Conservation (phyloP, 2,888 invertebrate species). For the Dolomedes plantarius region DNA sequence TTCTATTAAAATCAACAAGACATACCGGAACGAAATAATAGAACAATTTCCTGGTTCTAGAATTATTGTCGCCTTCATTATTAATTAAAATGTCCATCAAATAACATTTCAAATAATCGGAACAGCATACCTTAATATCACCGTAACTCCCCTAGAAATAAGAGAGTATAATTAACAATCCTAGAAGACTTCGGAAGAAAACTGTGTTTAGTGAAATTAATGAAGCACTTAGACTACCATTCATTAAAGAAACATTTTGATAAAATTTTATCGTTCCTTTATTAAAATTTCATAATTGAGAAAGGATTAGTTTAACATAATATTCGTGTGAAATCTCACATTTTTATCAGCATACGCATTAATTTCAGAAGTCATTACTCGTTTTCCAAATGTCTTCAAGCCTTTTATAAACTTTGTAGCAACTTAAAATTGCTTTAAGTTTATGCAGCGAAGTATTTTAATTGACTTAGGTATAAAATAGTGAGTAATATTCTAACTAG, state of each 20-base stretch:
- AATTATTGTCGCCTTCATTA: background rate
- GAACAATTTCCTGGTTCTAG: background rate
- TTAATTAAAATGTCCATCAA: constrained; percentile 6
- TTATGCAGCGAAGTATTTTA: too few species aligned
- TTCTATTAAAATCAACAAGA: too few species aligned
- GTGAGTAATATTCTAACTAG: too few species aligned
- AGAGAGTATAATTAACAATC: background rate
- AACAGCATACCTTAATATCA: background rate
- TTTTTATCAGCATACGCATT: too few species aligned
- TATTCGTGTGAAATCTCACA: too few species aligned
- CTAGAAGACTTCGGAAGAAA: background rate
- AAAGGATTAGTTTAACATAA: background rate
- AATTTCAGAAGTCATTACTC: too few species aligned
- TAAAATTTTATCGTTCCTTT: background rate
- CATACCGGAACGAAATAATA: background rate
- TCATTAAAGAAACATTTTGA: background rate
- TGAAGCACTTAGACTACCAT: background rate
- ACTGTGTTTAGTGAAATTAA: background rate
- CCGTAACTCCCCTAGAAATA: background rate
- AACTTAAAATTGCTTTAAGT: too few species aligned
- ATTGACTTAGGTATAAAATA: too few species aligned
- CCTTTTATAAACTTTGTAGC: too few species aligned
- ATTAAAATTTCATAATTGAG: background rate
- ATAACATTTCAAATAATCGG: background rate
- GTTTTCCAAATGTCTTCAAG: too few species aligned